These are phyloP conservation scores for Petrolisthes manimaculis DNA, from an alignment of 2,888 invertebrate genomes.

Conservation along the genomic window DNA sequence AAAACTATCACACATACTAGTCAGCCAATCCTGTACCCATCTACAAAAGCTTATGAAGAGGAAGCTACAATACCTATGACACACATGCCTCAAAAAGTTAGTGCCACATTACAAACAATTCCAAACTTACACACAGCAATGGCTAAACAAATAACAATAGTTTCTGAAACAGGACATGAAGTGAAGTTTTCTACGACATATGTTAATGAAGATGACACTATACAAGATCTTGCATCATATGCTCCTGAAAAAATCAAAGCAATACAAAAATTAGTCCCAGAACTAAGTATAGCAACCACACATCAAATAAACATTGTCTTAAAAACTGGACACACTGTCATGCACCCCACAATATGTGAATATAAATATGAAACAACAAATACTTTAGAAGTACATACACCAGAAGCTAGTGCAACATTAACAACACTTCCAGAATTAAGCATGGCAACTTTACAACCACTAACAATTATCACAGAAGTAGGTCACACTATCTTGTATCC, in stretches of 20 bases:
- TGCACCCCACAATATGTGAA: no score
- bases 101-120: slow-evolving; percentile 13
- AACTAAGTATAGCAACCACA: slow-evolving; percentile 3
- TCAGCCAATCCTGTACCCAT: neutral
- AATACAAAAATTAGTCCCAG: neutral
- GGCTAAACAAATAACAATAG: slow-evolving; percentile 14
- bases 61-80: neutral
- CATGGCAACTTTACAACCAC: neutral
- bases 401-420: no score
- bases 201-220: slow-evolving; percentile 15
- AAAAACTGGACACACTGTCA: neutral
- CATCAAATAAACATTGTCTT: slow-evolving; percentile 8
- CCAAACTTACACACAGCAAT: slow-evolving; percentile 19
- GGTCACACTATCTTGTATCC: neutral
- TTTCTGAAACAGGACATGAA: slow-evolving; percentile 24
- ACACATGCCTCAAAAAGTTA: slow-evolving; percentile 12
- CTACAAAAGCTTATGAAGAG: neutral
- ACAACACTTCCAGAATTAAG: no score
- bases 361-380: no score
- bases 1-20: neutral
- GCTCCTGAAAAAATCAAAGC: slow-evolving; percentile 6
- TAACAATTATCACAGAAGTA: slow-evolving; percentile 10
- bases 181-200: neutral
- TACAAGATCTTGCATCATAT: slow-evolving; percentile 2
- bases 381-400: no score